phyloP scores from a whole-genome alignment of 2,888 invertebrate species.

The Netelia inedita region DNA sequence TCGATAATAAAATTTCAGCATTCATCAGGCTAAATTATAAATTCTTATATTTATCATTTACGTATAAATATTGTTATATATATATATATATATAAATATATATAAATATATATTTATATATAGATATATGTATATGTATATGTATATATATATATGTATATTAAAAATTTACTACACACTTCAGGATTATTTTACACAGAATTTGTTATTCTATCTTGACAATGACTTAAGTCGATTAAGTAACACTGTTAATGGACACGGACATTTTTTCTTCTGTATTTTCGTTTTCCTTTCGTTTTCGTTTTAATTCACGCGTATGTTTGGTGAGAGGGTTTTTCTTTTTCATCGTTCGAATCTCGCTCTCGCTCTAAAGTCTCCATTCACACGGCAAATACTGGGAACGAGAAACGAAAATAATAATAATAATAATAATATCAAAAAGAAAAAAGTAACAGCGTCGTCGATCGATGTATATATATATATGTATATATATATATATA shows the following conservation, averaged over 20 bases:
- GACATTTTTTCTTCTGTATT: slow-evolving; percentile 68
- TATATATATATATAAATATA: slow-evolving; percentile 53
- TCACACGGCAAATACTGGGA: slow-evolving; percentile 32
- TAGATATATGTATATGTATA: slow-evolving; percentile 52
- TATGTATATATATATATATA: too few relatives aligned
- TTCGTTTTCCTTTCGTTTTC: slow-evolving; percentile 53
- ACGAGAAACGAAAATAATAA: slow-evolving; percentile 50
- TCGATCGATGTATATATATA: slow-evolving; percentile 61
- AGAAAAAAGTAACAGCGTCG: slow-evolving; percentile 46
- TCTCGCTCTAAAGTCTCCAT: slow-evolving; percentile 39
- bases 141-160: slow-evolving; percentile 79
- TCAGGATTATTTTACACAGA: slow-evolving; percentile 84
- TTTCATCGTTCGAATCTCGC: slow-evolving; percentile 51
- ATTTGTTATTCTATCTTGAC: slow-evolving; percentile 82
- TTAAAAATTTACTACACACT: slow-evolving; percentile 83
- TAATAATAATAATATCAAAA: slow-evolving; percentile 34
- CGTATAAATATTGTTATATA: slow-evolving; percentile 79
- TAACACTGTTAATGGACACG: slow-evolving; percentile 80
- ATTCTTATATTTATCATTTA: slow-evolving; percentile 71
- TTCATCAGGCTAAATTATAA: slow-evolving; percentile 76
- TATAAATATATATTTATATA: slow-evolving; percentile 74
- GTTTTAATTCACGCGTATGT: slow-evolving; percentile 34
- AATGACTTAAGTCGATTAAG: slow-evolving; percentile 82
- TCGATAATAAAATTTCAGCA: slow-evolving; percentile 77
- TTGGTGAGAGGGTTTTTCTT: slow-evolving; percentile 24